phyloP scores from a whole-genome alignment of 53 echinoderm and acorn worm genomes.

The Holothuria leucospilota region DNA sequence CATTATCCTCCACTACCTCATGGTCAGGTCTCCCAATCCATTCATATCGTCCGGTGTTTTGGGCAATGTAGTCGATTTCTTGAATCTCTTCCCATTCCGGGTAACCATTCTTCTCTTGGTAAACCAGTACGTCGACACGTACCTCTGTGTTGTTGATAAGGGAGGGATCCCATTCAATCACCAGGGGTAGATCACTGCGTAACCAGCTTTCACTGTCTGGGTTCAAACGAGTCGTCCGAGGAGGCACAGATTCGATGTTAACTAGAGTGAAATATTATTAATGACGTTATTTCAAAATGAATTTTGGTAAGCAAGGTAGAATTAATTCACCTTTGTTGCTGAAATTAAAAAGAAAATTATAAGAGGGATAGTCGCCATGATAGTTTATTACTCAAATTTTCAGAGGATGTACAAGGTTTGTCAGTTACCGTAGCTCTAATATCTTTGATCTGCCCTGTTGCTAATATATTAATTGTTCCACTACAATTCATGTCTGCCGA shows the following conservation, averaged over 20 bases:
- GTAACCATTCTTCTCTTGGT: constrained; percentile 77
- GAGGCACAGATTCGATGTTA: constrained; percentile 74
- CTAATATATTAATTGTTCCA: no score
- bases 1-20: constrained; percentile 73
- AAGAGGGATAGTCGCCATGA: not conserved
- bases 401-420: not conserved
- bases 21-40: constrained; percentile 70
- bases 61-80: constrained; percentile 71
- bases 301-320: no score
- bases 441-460: not conserved
- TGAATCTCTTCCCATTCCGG: constrained; percentile 84
- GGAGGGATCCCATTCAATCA: constrained; percentile 87
- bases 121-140: constrained; percentile 69
- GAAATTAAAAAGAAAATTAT: not conserved
- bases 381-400: no score
- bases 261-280: constrained; percentile 42
- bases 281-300: no score
- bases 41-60: constrained; percentile 86
- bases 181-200: constrained; percentile 73
- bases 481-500: no score
- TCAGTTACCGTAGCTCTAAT: not conserved
- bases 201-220: constrained; percentile 93
- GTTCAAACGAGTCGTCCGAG: constrained; percentile 71
- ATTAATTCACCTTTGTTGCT: no score
- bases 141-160: constrained; percentile 86